A percentile compares a stretch with the other conserved stretches of the same genome.
Conservation (phyloP, 2,113 vertebrate species). For the Zapornia atra region DNA sequence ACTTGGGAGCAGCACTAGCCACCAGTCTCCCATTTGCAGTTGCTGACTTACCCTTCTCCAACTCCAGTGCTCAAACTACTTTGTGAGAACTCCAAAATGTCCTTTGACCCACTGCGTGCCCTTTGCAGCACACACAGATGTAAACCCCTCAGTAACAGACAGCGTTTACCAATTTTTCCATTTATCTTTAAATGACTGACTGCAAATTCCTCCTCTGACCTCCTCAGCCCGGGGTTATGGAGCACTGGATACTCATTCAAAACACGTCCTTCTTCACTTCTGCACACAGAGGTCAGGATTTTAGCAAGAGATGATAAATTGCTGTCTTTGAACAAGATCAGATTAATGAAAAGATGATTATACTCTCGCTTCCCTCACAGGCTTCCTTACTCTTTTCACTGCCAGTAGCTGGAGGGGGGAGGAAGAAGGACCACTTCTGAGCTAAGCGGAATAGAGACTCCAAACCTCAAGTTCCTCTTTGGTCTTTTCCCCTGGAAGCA, state of each 20-base stretch:
- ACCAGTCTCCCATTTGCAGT: accelerated
- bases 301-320: not conserved
- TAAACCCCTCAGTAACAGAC: not conserved
- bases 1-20: not conserved
- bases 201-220: not conserved
- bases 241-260: not conserved
- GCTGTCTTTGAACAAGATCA: not conserved
- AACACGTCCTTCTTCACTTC: not conserved
- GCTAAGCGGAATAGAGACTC: not conserved
- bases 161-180: not conserved
- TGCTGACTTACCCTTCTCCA: not conserved
- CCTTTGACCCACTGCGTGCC: not conserved
- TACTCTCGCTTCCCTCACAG: not conserved
- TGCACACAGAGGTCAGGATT: not conserved
- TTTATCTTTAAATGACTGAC: not conserved
- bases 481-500: not conserved
- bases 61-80: not conserved
- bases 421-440: not conserved
- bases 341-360: not conserved
- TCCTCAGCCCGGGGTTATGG: not conserved
- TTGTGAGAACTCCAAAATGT: not conserved
- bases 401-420: not conserved
- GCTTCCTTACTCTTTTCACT: not conserved
- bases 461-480: not conserved
- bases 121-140: not conserved